Evolutionary conservation across 2,113 vertebrate genomes (phyloP).

Genomic region (Phoxinus phoxinus): DNA sequence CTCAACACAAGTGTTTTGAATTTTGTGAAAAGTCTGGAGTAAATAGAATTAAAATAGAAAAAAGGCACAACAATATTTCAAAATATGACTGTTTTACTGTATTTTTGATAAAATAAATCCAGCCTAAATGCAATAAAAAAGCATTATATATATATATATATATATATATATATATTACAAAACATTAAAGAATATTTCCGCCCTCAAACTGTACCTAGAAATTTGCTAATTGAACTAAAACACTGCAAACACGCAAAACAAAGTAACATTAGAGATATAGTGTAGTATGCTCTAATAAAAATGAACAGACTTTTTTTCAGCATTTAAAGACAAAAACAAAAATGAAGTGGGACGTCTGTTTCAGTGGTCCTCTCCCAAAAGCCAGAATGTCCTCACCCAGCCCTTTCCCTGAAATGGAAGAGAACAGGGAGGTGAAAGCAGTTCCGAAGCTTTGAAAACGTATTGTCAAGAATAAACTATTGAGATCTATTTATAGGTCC

Average conservation of each 20-base stretch:
- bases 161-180: too few species aligned
- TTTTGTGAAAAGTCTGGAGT: too few species aligned
- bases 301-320: not conserved
- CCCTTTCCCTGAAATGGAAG: slow-evolving; percentile 58
- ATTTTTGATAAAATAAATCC: not conserved
- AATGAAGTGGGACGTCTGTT: not conserved
- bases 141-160: too few species aligned
- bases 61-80: not conserved
- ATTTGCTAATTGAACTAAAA: not conserved
- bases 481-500: slow-evolving; percentile 40
- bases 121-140: too few species aligned
- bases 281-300: not conserved
- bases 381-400: slow-evolving; percentile 62
- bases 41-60: too few species aligned
- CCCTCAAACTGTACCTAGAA: not conserved
- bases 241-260: not conserved
- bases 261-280: not conserved
- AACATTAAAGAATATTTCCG: not conserved
- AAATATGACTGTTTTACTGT: not conserved
- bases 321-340: not conserved
- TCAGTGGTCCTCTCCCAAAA: slow-evolving; percentile 60
- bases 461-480: slow-evolving; percentile 20
- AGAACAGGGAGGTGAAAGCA: slow-evolving; percentile 9
- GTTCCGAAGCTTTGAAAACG: not conserved
- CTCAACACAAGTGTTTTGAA: too few species aligned